Conservation (phyloP, 2,113 vertebrate genomes). For the Spea multiplicata region DNA sequence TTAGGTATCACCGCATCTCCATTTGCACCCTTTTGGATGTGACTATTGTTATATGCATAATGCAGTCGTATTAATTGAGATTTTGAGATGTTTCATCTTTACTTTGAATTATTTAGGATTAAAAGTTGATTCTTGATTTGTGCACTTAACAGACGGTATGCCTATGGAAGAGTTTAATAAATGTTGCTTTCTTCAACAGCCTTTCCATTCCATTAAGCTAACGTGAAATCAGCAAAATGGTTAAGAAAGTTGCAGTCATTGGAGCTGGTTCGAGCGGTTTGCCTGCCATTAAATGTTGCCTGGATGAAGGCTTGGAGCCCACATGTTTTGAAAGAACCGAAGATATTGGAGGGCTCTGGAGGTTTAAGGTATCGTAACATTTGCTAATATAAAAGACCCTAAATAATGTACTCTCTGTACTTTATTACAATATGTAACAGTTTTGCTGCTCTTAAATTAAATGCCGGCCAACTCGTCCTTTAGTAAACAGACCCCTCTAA, state of each 20-base stretch:
- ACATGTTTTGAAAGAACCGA: conserved; percentile 51
- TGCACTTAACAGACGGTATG: too few relatives aligned
- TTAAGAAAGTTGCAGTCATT: conserved; percentile 33
- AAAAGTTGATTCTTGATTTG: too few relatives aligned
- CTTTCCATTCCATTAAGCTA: background rate
- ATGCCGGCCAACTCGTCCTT: too few relatives aligned
- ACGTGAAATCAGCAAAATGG: conserved; percentile 11
- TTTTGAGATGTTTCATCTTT: too few relatives aligned
- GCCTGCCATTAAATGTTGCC: conserved; percentile 49
- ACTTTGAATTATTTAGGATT: too few relatives aligned
- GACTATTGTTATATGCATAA: too few relatives aligned
- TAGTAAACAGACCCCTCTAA: too few relatives aligned
- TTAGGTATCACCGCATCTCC: too few relatives aligned
- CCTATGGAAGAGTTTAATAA: background rate
- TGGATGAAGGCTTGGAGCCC: conserved; percentile 47
- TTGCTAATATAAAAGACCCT: background rate
- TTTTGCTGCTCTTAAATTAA: too few relatives aligned
- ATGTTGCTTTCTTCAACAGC: background rate
- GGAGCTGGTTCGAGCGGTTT: conserved; percentile 45
- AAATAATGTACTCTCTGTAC: background rate
- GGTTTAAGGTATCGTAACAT: conserved; percentile 29
- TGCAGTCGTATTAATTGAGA: too few relatives aligned
- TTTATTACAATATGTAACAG: background rate
- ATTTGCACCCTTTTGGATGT: too few relatives aligned
- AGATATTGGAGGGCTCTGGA: conserved; percentile 45